phyloP scores from a whole-genome alignment of 2,113 vertebrate species.

The Chionomys nivalis region DNA sequence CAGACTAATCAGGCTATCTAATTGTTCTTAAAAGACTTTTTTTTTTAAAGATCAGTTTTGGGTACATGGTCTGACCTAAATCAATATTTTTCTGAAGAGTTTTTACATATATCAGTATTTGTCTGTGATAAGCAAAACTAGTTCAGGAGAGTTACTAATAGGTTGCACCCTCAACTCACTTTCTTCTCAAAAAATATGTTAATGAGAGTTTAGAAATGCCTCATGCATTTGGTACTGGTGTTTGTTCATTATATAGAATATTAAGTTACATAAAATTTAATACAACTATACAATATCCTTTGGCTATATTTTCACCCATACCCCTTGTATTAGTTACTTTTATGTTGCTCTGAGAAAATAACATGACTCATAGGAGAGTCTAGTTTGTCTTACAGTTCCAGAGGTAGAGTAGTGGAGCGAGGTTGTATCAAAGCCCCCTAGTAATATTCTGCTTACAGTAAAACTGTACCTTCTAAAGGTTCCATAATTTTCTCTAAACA shows the following conservation, averaged over 20 bases:
- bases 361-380: background rate
- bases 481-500: background rate
- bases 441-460: background rate
- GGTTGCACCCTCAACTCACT: background rate
- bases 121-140: background rate
- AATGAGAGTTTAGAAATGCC: background rate
- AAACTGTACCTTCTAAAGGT: background rate
- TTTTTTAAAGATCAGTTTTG: background rate
- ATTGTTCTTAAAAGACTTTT: background rate
- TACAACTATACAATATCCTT: background rate
- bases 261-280: background rate
- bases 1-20: background rate
- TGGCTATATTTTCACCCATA: background rate
- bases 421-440: background rate
- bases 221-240: background rate
- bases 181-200: background rate
- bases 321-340: background rate
- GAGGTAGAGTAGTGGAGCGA: background rate
- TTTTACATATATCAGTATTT: background rate
- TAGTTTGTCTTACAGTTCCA: background rate
- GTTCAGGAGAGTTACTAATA: background rate
- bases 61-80: background rate
- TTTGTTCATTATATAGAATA: background rate
- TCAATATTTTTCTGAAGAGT: background rate
- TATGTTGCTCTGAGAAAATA: background rate